Conservation (phyloP, 2,888 invertebrate genomes). For the Sarcophaga caerulescens region DNA sequence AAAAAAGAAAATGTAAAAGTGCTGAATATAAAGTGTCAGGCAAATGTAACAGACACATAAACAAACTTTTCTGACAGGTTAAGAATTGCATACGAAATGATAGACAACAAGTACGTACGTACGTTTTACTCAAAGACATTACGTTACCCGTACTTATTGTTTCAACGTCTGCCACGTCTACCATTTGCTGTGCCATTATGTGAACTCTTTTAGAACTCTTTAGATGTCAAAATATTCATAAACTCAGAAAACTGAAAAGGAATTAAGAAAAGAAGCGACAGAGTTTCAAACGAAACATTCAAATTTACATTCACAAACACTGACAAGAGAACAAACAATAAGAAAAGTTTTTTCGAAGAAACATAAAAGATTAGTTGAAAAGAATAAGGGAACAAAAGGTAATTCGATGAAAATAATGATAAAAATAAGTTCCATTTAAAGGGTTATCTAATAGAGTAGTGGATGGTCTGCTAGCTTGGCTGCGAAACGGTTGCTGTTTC, state of each 20-base stretch:
- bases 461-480: too few relatives aligned
- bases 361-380: too few relatives aligned
- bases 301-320: neutral
- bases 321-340: neutral
- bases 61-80: slow-evolving; percentile 46
- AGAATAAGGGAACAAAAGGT: too few relatives aligned
- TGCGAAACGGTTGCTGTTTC: too few relatives aligned
- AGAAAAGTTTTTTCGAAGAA: too few relatives aligned
- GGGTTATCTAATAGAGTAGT: too few relatives aligned
- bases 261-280: slow-evolving; percentile 13
- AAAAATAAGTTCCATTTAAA: too few relatives aligned
- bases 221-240: slow-evolving; percentile 32
- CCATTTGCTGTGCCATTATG: neutral
- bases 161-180: neutral
- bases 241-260: neutral
- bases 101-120: slow-evolving; percentile 30
- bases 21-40: slow-evolving; percentile 30
- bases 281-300: neutral
- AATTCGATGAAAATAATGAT: too few relatives aligned
- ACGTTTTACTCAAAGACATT: too few relatives aligned
- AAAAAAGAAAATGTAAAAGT: slow-evolving; percentile 44
- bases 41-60: slow-evolving; percentile 33
- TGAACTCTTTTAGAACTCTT: slow-evolving; percentile 9
- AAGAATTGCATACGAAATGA: slow-evolving; percentile 42
- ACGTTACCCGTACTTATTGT: too few relatives aligned